phyloP scores from a whole-genome alignment of 2,888 invertebrate species.

The Tortricodes alternella region DNA sequence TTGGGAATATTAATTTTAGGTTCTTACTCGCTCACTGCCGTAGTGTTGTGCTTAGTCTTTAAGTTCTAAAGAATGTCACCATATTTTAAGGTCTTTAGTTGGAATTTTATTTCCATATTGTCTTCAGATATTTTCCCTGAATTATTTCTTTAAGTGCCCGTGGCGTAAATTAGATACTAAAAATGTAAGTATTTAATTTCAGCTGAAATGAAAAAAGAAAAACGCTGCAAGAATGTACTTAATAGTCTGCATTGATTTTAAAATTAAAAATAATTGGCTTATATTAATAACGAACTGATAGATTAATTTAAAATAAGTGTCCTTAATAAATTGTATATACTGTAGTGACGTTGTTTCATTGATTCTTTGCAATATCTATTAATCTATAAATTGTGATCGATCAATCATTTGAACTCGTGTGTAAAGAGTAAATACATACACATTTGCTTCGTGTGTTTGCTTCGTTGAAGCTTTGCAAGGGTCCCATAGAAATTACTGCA shows the following conservation, averaged over 20 bases:
- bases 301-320: constrained; percentile 68
- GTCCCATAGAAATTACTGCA: too few relatives aligned
- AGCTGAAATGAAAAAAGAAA: background rate
- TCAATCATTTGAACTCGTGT: too few relatives aligned
- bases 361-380: background rate
- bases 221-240: constrained; percentile 22
- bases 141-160: background rate
- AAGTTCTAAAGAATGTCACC: constrained; percentile 4
- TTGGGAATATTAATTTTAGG: background rate
- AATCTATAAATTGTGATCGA: too few relatives aligned
- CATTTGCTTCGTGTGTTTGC: too few relatives aligned
- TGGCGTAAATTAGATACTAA: too few relatives aligned
- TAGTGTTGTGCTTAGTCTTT: constrained; percentile 25
- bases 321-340: constrained; percentile 65
- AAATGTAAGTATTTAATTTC: background rate
- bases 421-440: too few relatives aligned
- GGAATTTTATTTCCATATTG: background rate
- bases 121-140: background rate
- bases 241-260: constrained; percentile 34
- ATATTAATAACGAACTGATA: constrained; percentile 80
- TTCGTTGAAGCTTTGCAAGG: too few relatives aligned
- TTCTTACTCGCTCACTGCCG: constrained; percentile 27
- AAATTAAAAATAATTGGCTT: constrained; percentile 52
- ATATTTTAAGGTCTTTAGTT: background rate
- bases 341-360: constrained; percentile 14